Evolutionary conservation across 1,140 invertebrate genomes (phyloP), one percentile per base, ranked within the genome.

Genomic region (Hestina assimilis): DNA sequence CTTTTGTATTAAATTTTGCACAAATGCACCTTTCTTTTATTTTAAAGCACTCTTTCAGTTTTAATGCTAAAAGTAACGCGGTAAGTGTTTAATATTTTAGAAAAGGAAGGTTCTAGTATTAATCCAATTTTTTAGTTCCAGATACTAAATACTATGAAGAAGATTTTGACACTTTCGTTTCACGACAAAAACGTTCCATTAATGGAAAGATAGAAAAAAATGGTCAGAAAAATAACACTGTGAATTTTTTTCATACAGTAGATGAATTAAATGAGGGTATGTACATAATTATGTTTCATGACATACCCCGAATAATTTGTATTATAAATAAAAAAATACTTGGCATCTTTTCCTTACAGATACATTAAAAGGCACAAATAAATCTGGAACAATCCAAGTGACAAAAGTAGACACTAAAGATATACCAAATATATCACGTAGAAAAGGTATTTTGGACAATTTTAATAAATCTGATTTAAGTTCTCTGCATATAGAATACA

Each of bases 201-300:
- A 48, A 55, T 5, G 40, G 61, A 11, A 48, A 62, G 9, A 11
- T 12, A 20, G 41, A 11, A 21, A 28, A 15, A 0, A 23, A 47
- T n/a, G 7, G 24, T 5, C 58, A 63, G 12, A 50, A 52, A 8
- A 69, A 77, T 42, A 33, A 15, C 2, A 69, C 72, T 0, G 41
- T 83, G 0, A 72, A 70, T 29, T 81, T 79, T 59, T 67, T 75
- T 57, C 63, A 79, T 40, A 64, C 72, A 7, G 50, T 80, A 7
- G 78, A 87, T 60, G 83, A 87, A 46, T 48, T 83, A 4, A 80
- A 84, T 59, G 78, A 84, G 79, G 81, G 83, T 87, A 73, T 24
- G 29, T 28, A 17, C 17, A 8, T 17, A 17, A 38, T 5, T n/a
- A n/a, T n/a, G n/a, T n/a, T n/a, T n/a, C n/a, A 38, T 9, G 4